Conservation (phyloP, 2,113 vertebrate genomes). For the Vidua macroura region DNA sequence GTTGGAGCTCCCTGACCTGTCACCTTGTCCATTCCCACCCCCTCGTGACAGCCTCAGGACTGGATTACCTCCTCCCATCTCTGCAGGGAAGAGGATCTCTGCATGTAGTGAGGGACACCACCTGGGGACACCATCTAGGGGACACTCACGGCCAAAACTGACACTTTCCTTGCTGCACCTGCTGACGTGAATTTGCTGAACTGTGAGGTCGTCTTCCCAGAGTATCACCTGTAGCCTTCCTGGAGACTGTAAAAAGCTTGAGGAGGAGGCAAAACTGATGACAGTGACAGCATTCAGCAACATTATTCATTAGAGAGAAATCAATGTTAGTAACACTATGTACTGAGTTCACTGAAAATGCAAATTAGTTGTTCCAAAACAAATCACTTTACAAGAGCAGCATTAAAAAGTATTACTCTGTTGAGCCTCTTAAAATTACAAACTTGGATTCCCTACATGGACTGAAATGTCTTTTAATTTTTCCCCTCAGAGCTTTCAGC, state of each 20-base stretch:
- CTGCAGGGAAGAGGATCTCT: neutral
- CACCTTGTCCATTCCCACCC: neutral
- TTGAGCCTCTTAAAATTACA: neutral
- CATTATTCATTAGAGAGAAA: neutral
- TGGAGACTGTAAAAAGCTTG: neutral
- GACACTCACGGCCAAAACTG: neutral
- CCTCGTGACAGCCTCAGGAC: neutral
- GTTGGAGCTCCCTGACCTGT: neutral
- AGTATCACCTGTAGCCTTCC: rapidly evolving
- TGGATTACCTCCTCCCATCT: neutral
- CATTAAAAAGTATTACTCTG: neutral
- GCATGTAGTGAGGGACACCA: neutral
- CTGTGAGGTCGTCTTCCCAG: neutral
- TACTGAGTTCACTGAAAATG: neutral
- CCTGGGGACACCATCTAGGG: neutral
- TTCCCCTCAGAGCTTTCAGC: neutral
- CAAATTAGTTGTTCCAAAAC: neutral
- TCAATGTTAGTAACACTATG: neutral
- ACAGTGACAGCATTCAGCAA: neutral
- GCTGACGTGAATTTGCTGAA: neutral
- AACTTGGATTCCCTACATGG: neutral
- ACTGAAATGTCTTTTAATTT: neutral
- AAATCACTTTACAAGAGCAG: neutral
- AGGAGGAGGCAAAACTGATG: neutral
- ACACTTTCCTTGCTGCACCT: neutral